Evolutionary conservation across 2,888 invertebrate species (phyloP).

Genomic region (Sthenelais limicola): DNA sequence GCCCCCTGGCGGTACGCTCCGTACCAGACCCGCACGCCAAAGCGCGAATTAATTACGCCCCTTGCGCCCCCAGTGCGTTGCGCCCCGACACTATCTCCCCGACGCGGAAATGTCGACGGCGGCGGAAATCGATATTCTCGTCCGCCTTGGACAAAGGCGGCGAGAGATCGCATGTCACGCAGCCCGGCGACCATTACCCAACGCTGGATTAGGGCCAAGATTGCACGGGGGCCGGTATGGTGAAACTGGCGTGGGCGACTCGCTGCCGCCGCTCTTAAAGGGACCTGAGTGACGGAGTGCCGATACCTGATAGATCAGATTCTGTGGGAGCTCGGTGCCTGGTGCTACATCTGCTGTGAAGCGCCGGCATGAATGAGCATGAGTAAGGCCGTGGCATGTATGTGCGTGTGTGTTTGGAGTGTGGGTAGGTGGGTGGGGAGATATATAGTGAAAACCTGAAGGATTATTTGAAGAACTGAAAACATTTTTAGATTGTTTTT

Average conservation of each 20-base stretch:
- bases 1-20: too few relatives aligned
- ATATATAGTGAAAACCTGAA: too few relatives aligned
- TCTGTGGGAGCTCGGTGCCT: too few relatives aligned
- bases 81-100: constrained; percentile 33
- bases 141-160: constrained; percentile 37
- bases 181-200: constrained; percentile 32
- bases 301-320: too few relatives aligned
- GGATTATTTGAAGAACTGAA: too few relatives aligned
- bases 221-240: constrained; percentile 6
- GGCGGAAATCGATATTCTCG: constrained; percentile 39
- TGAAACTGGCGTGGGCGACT: not conserved
- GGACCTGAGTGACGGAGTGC: constrained; percentile 32
- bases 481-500: too few relatives aligned
- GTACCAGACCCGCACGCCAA: constrained; percentile 19
- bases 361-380: too few relatives aligned
- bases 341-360: too few relatives aligned
- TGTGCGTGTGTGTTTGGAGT: too few relatives aligned
- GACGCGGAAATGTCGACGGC: constrained; percentile 39
- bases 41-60: constrained; percentile 37
- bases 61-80: constrained; percentile 2
- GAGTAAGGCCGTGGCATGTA: too few relatives aligned
- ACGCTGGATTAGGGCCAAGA: constrained; percentile 23
- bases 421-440: too few relatives aligned
- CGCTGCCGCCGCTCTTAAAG: constrained; percentile 9
- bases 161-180: constrained; percentile 39